Evolutionary conservation across 2,888 invertebrate genomes (phyloP).

Genomic region (Miltochrista miniata): DNA sequence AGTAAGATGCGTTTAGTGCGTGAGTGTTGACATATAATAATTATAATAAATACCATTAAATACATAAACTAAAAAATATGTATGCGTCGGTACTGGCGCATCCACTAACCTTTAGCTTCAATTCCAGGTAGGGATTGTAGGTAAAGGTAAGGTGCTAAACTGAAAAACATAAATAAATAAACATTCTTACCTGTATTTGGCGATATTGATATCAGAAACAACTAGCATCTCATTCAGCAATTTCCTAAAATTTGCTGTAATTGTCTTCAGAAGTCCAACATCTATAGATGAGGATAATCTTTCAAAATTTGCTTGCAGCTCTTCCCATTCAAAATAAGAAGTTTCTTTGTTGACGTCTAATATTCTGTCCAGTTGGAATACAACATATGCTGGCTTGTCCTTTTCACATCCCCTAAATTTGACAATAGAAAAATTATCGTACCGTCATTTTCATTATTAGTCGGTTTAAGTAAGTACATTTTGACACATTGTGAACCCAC

Average conservation of each 20-base stretch:
- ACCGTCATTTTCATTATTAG: too few species aligned
- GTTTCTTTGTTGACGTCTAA: constrained; percentile 87
- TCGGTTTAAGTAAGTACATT: too few species aligned
- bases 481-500: too few species aligned
- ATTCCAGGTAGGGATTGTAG: too few species aligned
- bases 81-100: too few species aligned
- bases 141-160: too few species aligned
- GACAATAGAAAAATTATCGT: not conserved
- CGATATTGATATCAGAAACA: constrained; percentile 85
- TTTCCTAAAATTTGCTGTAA: constrained; percentile 82
- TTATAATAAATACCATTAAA: too few species aligned
- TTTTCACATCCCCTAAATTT: constrained; percentile 86
- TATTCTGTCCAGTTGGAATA: constrained; percentile 88
- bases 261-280: constrained; percentile 78
- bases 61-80: too few species aligned
- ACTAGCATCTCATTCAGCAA: constrained; percentile 83
- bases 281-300: constrained; percentile 81
- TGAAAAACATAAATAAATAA: too few species aligned
- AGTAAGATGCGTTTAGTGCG: too few species aligned
- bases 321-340: constrained; percentile 86
- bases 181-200: constrained; percentile 75
- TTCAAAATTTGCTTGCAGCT: constrained; percentile 79
- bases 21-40: too few species aligned
- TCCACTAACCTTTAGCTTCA: too few species aligned
- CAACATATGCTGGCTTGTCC: constrained; percentile 88